Conservation (phyloP, 2,113 vertebrate species). For the Herpailurus yagouaroundi region DNA sequence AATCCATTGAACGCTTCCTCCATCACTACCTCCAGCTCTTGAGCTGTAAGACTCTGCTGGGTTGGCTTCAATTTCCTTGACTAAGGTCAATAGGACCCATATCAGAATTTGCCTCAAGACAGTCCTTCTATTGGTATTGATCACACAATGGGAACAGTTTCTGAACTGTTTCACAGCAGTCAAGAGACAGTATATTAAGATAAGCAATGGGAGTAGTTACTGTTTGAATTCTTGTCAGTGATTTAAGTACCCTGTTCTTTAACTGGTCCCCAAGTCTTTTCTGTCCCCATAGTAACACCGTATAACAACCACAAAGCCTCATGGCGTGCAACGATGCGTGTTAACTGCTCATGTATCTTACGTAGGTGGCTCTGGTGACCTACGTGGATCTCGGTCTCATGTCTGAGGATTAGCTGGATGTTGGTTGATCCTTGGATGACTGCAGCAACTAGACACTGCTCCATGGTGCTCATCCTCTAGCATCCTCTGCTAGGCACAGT, state of each 20-base stretch:
- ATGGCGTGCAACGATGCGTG: background rate
- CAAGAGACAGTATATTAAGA: background rate
- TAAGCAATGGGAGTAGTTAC: background rate
- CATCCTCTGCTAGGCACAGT: background rate
- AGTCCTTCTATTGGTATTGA: slow-evolving; percentile 21
- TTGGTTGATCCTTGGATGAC: background rate
- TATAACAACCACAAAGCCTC: background rate
- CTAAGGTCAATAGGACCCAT: slow-evolving; percentile 18
- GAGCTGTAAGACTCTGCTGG: background rate
- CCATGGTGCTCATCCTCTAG: background rate
- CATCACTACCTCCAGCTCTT: background rate
- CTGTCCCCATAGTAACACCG: background rate
- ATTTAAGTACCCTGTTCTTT: background rate
- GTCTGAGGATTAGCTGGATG: background rate
- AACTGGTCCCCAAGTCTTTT: background rate
- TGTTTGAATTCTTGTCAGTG: background rate
- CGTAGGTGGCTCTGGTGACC: background rate
- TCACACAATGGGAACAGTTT: background rate
- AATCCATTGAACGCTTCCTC: slow-evolving; percentile 37
- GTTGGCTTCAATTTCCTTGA: slow-evolving; percentile 35
- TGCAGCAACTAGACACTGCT: too few relatives aligned
- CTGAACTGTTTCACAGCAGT: background rate
- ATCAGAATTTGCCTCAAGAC: slow-evolving; percentile 40
- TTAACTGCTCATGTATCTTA: background rate
- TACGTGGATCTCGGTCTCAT: background rate